Evolutionary conservation across 2,888 invertebrate species (phyloP).

Genomic region (Cantharis lateralis): DNA sequence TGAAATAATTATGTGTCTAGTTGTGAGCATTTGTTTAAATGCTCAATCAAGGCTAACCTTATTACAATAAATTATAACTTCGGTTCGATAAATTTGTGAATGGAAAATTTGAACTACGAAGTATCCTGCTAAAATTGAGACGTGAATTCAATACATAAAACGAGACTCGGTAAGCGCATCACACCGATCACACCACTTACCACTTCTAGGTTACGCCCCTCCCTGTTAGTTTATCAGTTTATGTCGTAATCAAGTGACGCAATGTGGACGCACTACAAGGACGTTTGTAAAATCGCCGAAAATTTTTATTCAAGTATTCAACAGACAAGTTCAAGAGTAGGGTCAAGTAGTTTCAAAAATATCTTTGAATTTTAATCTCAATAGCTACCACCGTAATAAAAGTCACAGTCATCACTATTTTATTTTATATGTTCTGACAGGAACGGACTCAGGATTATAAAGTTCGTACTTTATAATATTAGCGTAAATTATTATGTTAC

Average conservation of each 20-base stretch:
- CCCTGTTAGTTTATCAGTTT: not conserved
- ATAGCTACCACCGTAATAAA: not conserved
- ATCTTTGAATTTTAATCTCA: not conserved
- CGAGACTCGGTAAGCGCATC: not conserved
- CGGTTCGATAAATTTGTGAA: no score
- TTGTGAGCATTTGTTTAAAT: not conserved
- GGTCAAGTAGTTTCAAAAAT: not conserved
- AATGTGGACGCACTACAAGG: not conserved
- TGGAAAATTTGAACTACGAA: not conserved
- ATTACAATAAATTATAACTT: not conserved
- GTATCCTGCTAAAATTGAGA: not conserved
- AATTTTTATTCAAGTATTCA: not conserved
- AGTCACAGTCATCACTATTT: not conserved
- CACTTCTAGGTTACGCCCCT: not conserved
- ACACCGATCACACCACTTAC: not conserved
- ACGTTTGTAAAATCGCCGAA: not conserved
- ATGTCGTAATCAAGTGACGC: not conserved
- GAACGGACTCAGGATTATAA: not conserved
- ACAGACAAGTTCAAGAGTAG: not conserved
- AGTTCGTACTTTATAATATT: not conserved
- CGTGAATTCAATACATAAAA: not conserved
- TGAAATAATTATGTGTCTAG: not conserved
- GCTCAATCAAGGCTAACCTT: not conserved
- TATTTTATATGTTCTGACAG: not conserved
- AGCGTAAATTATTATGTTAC: no score